Percentiles rank a stretch among this genome's conserved stretches.
Conservation (phyloP, 2,888 invertebrate genomes). For the Choreutis nemorana region DNA sequence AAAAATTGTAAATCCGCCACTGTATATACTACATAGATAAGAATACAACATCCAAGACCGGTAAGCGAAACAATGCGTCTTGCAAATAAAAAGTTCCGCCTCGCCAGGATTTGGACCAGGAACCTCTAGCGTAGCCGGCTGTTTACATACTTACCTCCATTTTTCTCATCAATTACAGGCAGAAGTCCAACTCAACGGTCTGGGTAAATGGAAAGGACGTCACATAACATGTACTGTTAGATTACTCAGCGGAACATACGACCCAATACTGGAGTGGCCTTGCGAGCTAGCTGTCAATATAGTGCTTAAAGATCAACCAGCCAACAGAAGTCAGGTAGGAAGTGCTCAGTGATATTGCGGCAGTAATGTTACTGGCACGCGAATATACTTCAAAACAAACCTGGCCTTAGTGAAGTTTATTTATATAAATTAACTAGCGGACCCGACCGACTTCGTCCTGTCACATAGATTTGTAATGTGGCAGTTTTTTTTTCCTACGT, state of each 20-base stretch:
- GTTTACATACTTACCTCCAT: not conserved
- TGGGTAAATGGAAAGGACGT: slow-evolving; percentile 79
- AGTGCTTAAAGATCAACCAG: slow-evolving; percentile 70
- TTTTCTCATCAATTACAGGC: too few relatives aligned
- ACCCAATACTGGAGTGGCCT: slow-evolving; percentile 76
- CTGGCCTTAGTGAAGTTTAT: too few relatives aligned
- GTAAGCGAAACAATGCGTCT: not conserved
- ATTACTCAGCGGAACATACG: slow-evolving; percentile 75
- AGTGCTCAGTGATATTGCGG: not conserved
- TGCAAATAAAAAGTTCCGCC: not conserved
- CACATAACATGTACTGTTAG: slow-evolving; percentile 75
- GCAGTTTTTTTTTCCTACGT: too few relatives aligned
- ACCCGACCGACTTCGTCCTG: too few relatives aligned
- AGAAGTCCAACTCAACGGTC: slow-evolving; percentile 75
- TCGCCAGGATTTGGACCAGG: not conserved
- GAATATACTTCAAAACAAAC: too few relatives aligned
- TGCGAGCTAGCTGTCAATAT: slow-evolving; percentile 73
- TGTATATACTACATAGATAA: too few relatives aligned
- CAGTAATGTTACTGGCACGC: too few relatives aligned
- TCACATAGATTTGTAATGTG: too few relatives aligned
- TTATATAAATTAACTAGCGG: too few relatives aligned
- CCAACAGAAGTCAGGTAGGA: slow-evolving; percentile 45
- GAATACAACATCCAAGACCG: too few relatives aligned
- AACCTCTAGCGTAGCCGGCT: too few relatives aligned
- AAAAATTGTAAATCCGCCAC: too few relatives aligned